Evolutionary conservation across 1,140 invertebrate genomes (phyloP).

Genomic region (Cyphomyrmex costatus): DNA sequence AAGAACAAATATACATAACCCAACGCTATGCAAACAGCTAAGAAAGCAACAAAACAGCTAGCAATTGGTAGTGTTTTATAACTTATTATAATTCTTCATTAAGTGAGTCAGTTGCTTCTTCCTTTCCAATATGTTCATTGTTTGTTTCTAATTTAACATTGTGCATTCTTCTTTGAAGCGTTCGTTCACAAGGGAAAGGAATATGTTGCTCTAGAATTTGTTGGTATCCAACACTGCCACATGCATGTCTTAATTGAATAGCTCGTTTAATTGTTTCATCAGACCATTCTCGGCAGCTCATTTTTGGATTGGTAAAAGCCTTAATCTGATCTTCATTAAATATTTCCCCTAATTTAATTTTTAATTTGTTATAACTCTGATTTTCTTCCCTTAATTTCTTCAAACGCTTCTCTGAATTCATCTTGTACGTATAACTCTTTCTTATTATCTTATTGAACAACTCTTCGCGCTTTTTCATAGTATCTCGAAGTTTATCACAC

Average conservation of each 20-base stretch:
- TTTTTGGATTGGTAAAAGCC: not conserved
- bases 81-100: too few species aligned
- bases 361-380: not conserved
- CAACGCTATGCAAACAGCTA: too few species aligned
- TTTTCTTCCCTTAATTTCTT: not conserved
- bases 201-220: constrained; percentile 2
- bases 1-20: too few species aligned
- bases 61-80: too few species aligned
- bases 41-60: too few species aligned
- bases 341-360: not conserved
- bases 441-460: constrained; percentile 19
- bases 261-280: not conserved
- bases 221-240: not conserved
- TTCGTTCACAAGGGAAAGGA: not conserved
- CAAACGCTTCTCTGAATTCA: not conserved
- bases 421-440: not conserved
- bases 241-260: not conserved
- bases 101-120: too few species aligned
- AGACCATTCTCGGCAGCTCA: not conserved
- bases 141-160: not conserved
- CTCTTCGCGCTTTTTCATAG: constrained; percentile 1
- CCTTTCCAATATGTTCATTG: too few species aligned
- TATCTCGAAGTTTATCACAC: not conserved
- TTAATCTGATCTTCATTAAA: constrained; percentile 26
- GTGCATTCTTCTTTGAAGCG: not conserved